phyloP scores from a whole-genome alignment of 2,888 invertebrate genomes.

The Phoronis australis region DNA sequence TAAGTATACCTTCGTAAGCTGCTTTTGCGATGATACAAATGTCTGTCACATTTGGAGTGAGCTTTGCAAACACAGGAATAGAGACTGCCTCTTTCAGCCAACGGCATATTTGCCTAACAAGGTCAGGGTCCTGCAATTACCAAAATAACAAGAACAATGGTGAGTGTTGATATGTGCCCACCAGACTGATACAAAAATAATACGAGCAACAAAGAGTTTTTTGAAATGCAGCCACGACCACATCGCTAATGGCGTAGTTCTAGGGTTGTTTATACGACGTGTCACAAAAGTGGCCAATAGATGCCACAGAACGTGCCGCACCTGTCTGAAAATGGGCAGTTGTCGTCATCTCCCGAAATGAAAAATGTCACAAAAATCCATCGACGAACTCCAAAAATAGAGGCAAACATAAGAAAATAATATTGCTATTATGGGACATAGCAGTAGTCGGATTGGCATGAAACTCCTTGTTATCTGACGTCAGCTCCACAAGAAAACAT shows the following conservation, averaged over 20 bases:
- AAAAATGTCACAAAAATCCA: no score
- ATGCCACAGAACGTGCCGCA: background rate
- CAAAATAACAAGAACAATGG: slow-evolving; percentile 16
- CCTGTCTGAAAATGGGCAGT: no score
- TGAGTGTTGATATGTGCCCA: no score
- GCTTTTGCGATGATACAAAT: slow-evolving; percentile 84
- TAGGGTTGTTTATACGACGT: background rate
- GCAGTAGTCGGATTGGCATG: no score
- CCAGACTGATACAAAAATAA: slow-evolving; percentile 4
- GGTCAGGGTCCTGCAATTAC: slow-evolving; percentile 68
- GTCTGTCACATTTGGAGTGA: slow-evolving; percentile 96
- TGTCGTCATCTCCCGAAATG: no score
- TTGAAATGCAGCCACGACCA: background rate
- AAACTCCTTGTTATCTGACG: no score
- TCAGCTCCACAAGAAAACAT: no score
- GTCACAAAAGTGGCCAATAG: background rate
- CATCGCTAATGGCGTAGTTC: background rate
- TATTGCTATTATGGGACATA: no score
- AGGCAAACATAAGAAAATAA: no score
- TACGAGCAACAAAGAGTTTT: background rate
- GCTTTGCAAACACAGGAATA: slow-evolving; percentile 94
- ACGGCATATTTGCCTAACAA: slow-evolving; percentile 80
- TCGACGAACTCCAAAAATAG: no score
- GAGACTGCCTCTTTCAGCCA: slow-evolving; percentile 84
- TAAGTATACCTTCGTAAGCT: slow-evolving; percentile 76